Evolutionary conservation across 2,797 vertebrate genomes (phyloP).

Genomic region (Kryptolebias ocellatus): DNA sequence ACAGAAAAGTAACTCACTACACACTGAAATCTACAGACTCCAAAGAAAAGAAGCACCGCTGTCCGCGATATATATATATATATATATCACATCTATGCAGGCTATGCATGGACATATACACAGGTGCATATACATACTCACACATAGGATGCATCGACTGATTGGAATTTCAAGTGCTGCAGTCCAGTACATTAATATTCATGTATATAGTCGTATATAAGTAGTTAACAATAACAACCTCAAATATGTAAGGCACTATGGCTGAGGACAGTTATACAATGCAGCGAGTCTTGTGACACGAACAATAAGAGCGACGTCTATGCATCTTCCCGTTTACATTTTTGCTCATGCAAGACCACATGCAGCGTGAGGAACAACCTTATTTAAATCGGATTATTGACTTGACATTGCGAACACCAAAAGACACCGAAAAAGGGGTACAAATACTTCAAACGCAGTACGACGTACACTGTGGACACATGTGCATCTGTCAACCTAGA

Average conservation of each 20-base stretch:
- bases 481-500: slow-evolving; percentile 93
- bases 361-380: slow-evolving; percentile 96
- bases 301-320: slow-evolving; percentile 96
- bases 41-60: slow-evolving; percentile 86
- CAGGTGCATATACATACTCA: slow-evolving; percentile 78
- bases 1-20: slow-evolving; percentile 79
- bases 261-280: slow-evolving; percentile 98
- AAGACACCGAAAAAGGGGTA: slow-evolving; percentile 87
- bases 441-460: slow-evolving; percentile 90
- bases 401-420: slow-evolving; percentile 93
- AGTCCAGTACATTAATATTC: slow-evolving; percentile 95
- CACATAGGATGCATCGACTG: slow-evolving; percentile 88
- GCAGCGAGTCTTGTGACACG: slow-evolving; percentile 95
- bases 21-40: slow-evolving; percentile 83
- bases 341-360: slow-evolving; percentile 99
- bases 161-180: slow-evolving; percentile 99
- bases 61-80: slow-evolving; percentile 73
- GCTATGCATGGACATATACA: slow-evolving; percentile 81
- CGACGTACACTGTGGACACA: slow-evolving; percentile 88
- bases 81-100: slow-evolving; percentile 78
- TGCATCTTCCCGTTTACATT: slow-evolving; percentile 86
- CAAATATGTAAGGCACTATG: slow-evolving; percentile 99
- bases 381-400: slow-evolving; percentile 89
- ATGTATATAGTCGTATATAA: slow-evolving; percentile 91
- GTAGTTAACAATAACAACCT: slow-evolving; percentile 98